Percentiles rank a stretch among this genome's conserved stretches.
phyloP scores from a whole-genome alignment of 2,113 vertebrate species.

The Petromus typicus region DNA sequence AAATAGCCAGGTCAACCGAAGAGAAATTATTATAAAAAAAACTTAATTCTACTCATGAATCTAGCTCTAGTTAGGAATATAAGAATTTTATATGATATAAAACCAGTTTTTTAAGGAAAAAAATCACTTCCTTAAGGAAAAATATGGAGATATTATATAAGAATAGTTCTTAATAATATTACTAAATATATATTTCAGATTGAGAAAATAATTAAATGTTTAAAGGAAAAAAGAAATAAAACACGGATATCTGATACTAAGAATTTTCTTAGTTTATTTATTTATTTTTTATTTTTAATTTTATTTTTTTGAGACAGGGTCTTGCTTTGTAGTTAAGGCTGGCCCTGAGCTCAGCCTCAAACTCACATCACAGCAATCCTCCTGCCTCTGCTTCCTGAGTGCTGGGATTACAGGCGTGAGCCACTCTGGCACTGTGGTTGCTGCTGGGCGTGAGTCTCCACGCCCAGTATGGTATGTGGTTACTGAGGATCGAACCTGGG shows the following conservation, averaged over 20 bases:
- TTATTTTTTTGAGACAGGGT: too few species aligned
- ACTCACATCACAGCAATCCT: too few species aligned
- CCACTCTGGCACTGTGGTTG: too few species aligned
- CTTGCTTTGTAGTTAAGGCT: too few species aligned
- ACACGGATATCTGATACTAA: neutral
- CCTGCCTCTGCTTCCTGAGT: too few species aligned
- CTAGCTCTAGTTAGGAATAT: neutral
- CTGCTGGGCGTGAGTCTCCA: too few species aligned
- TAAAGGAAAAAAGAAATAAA: neutral
- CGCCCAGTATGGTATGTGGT: too few species aligned
- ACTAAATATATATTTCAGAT: neutral
- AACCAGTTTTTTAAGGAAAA: neutral
- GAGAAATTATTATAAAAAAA: slow-evolving; percentile 32
- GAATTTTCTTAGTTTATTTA: neutral
- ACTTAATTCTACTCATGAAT: neutral
- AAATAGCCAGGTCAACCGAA: neutral
- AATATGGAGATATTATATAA: slow-evolving; percentile 26
- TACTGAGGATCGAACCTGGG: too few species aligned
- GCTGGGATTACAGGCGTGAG: too few species aligned
- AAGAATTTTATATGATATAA: neutral
- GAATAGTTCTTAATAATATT: neutral
- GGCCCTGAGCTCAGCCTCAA: too few species aligned
- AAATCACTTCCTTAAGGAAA: neutral
- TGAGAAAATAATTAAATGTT: slow-evolving; percentile 23
- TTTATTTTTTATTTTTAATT: too few species aligned